Percentiles rank a stretch among this genome's conserved stretches.
These are phyloP conservation scores for Calcarius lapponicus DNA, from an alignment of 2,797 vertebrate genomes.

Conservation along the genomic window DNA sequence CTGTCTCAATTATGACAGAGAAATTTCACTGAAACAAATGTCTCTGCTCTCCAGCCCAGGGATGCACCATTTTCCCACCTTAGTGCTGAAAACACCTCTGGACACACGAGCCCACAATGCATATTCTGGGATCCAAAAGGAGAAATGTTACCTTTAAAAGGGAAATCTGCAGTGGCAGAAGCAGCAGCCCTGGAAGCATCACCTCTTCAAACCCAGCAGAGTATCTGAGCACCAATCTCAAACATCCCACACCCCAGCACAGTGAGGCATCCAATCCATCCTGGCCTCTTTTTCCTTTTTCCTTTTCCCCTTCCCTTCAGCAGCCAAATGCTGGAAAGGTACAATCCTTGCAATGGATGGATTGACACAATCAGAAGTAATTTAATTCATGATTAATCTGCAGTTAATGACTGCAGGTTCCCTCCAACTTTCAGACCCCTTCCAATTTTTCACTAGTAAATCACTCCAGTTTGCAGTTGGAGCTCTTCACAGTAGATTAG, in stretches of 20 bases:
- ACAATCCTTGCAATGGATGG: not conserved
- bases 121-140: not conserved
- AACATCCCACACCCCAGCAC: not conserved
- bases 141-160: not conserved
- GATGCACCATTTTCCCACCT: not conserved
- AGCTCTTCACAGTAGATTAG: slow-evolving; percentile 70
- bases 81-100: not conserved
- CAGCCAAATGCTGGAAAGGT: not conserved
- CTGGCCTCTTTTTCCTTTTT: not conserved
- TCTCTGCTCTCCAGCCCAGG: not conserved
- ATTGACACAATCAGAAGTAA: slow-evolving; percentile 54
- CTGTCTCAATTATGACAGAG: not conserved
- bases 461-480: slow-evolving; percentile 22
- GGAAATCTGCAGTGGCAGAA: not conserved
- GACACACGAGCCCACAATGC: accelerated
- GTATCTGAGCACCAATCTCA: not conserved
- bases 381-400: slow-evolving; percentile 67
- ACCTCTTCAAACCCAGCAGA: not conserved
- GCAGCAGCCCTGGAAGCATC: not conserved
- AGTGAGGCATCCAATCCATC: not conserved
- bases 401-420: slow-evolving; percentile 39
- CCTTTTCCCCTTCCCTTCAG: not conserved
- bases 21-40: not conserved
- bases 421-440: slow-evolving; percentile 28
- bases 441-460: slow-evolving; percentile 52